phyloP scores from a whole-genome alignment of 2,113 vertebrate species.

The Zonotrichia leucophrys region DNA sequence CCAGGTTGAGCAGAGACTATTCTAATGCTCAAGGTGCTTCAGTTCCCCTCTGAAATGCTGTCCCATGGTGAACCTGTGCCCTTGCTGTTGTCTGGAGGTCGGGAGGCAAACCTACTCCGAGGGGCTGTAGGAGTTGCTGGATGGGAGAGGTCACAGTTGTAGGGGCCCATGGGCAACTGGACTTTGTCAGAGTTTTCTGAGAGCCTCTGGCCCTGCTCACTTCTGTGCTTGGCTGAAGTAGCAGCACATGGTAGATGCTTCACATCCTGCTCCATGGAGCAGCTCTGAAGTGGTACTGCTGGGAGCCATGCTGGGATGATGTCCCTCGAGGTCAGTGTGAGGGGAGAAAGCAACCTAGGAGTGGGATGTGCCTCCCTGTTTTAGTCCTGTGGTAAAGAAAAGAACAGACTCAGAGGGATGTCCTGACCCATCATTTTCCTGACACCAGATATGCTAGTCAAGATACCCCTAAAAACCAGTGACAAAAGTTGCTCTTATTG shows the following conservation, averaged over 20 bases:
- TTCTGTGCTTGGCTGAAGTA: neutral
- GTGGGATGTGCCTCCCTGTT: neutral
- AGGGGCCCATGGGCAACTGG: too few species aligned
- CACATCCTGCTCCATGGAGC: neutral
- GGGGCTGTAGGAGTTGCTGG: neutral
- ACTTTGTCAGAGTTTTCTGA: neutral
- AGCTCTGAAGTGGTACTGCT: neutral
- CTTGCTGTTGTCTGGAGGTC: neutral
- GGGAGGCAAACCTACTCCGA: accelerated
- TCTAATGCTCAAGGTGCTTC: neutral
- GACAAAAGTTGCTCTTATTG: neutral
- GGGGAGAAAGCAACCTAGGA: neutral
- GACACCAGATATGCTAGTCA: neutral
- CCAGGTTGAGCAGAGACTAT: neutral
- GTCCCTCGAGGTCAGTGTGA: neutral
- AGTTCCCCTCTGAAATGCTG: neutral
- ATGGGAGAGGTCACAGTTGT: neutral
- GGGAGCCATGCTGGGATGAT: too few species aligned
- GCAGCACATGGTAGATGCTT: neutral
- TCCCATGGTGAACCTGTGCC: neutral
- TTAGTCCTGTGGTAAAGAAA: neutral
- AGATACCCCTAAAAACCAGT: neutral
- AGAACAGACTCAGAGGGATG: neutral
- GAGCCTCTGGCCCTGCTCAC: neutral
- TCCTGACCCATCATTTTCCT: neutral